A percentile compares a stretch with the other conserved stretches of the same genome.
Conservation (phyloP, 1,140 invertebrate species). For the Oryctes rhinoceros region DNA sequence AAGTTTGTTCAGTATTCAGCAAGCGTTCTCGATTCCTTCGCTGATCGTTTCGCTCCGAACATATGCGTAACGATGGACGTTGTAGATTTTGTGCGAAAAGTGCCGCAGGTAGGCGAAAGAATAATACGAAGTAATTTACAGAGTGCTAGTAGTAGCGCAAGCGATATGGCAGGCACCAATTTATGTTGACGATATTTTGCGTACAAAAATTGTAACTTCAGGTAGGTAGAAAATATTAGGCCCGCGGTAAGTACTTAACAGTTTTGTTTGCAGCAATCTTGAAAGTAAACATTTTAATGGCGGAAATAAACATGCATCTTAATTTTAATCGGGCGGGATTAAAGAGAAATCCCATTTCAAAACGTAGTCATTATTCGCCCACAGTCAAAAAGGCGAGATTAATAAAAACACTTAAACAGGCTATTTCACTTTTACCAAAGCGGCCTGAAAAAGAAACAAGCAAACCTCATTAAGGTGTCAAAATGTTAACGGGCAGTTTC, state of each 20-base stretch:
- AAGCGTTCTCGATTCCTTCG: too few species aligned
- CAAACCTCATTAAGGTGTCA: constrained; percentile 32
- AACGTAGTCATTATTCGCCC: constrained; percentile 28
- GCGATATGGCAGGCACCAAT: too few species aligned
- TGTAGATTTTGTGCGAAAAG: too few species aligned
- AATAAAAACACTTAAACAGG: constrained; percentile 34
- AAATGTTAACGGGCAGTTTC: constrained; percentile 33
- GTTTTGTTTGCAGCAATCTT: not conserved
- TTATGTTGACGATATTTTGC: too few species aligned
- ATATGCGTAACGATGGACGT: too few species aligned
- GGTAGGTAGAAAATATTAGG: not conserved
- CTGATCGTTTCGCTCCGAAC: too few species aligned
- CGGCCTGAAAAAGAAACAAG: constrained; percentile 26
- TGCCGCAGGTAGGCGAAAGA: too few species aligned
- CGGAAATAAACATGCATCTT: not conserved
- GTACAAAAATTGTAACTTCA: not conserved
- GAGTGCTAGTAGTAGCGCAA: too few species aligned
- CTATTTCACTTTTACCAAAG: constrained; percentile 33
- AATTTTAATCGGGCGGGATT: constrained; percentile 15
- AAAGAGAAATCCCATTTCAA: not conserved
- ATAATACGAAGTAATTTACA: too few species aligned
- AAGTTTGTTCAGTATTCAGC: too few species aligned
- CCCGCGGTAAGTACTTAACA: not conserved
- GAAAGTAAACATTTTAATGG: constrained; percentile 6
- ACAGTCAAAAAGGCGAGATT: constrained; percentile 23